These are phyloP conservation scores for Tipula unca DNA, from an alignment of 2,888 invertebrate genomes.

Conservation along the genomic window DNA sequence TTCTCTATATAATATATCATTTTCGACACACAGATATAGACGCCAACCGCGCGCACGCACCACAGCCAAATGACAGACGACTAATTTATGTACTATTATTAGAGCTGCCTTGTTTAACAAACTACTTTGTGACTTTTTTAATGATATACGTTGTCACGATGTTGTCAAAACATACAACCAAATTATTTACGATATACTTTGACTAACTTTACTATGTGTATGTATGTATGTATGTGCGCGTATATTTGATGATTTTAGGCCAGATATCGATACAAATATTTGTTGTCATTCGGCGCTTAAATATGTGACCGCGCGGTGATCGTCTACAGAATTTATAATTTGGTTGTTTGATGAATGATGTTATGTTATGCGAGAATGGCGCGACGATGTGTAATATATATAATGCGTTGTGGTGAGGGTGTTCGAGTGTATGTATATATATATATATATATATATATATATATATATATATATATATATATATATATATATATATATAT, in stretches of 20 bases:
- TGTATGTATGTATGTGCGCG: not conserved
- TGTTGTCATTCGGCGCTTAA: not conserved
- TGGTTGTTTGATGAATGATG: not conserved
- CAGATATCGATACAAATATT: not conserved
- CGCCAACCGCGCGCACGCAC: not conserved
- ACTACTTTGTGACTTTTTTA: not conserved
- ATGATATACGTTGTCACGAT: not conserved
- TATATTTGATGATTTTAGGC: not conserved
- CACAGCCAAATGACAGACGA: not conserved
- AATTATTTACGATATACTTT: not conserved
- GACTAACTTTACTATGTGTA: not conserved
- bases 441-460: too few species aligned
- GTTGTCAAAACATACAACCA: not conserved
- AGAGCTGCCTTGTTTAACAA: not conserved
- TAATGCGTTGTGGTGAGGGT: not conserved
- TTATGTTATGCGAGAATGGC: not conserved
- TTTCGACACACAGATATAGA: not conserved
- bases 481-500: too few species aligned
- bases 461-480: too few species aligned
- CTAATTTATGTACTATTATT: not conserved
- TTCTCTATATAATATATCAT: not conserved
- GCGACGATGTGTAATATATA: not conserved
- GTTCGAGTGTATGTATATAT: not conserved
- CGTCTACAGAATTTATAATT: not conserved
- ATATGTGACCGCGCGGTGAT: not conserved